Evolutionary conservation across 1,140 invertebrate species (phyloP).

Genomic region (Pararge aegeria): DNA sequence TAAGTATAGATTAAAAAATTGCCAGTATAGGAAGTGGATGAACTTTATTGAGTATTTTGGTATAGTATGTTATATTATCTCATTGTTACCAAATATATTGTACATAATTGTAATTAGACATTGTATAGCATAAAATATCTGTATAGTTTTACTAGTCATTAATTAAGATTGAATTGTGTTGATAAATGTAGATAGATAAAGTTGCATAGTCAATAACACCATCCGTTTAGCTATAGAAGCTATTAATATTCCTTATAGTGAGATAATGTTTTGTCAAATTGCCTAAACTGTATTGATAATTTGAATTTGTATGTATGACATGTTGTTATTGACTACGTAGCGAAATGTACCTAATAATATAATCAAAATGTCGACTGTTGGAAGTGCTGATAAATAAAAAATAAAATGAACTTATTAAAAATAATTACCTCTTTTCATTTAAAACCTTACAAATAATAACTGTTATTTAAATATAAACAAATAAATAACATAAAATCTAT

Average conservation of each 20-base stretch:
- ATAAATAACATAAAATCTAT: conserved; percentile 17
- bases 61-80: conserved; percentile 71
- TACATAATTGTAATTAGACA: conserved; percentile 57
- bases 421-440: conserved; percentile 23
- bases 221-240: conserved; percentile 18
- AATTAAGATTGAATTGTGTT: conserved; percentile 59
- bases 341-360: conserved; percentile 41
- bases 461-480: conserved; percentile 2
- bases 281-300: conserved; percentile 27
- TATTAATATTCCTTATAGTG: conserved; percentile 24
- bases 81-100: conserved; percentile 78
- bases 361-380: conserved; percentile 49
- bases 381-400: conserved; percentile 49
- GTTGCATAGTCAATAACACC: conserved; percentile 32
- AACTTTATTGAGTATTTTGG: conserved; percentile 65
- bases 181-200: conserved; percentile 48
- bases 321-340: conserved; percentile 32
- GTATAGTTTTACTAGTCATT: conserved; percentile 74
- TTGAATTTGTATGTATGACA: conserved; percentile 7
- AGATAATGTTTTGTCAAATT: conserved; percentile 24
- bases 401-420: conserved; percentile 40
- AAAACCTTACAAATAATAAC: background rate
- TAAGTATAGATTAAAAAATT: conserved; percentile 51
- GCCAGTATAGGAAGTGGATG: conserved; percentile 61
- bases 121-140: conserved; percentile 42